phyloP scores from a whole-genome alignment of 2,113 vertebrate species.

The Platichthys flesus region DNA sequence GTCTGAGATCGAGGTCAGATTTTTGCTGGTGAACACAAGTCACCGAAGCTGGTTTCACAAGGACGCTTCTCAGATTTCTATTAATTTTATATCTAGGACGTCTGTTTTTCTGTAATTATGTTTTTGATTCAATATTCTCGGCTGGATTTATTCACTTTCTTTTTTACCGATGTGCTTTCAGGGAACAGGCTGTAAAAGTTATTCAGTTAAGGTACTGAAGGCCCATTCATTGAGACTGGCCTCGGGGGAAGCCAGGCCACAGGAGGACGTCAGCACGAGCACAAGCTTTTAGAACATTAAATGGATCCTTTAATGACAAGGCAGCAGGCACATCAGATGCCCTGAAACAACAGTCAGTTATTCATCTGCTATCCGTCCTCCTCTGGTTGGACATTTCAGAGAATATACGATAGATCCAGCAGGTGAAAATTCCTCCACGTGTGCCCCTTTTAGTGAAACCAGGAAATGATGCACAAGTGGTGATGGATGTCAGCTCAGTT shows the following conservation, averaged over 20 bases:
- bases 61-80: background rate
- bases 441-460: background rate
- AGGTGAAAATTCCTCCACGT: background rate
- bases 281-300: slow-evolving; percentile 48
- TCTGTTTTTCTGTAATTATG: background rate
- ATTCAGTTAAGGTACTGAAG: slow-evolving; percentile 51
- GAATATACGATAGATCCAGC: background rate
- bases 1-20: slow-evolving; percentile 28
- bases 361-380: background rate
- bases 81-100: background rate
- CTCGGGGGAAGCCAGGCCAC: slow-evolving; percentile 32
- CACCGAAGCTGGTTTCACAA: background rate
- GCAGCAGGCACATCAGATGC: slow-evolving; percentile 13
- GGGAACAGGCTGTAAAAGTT: slow-evolving; percentile 37
- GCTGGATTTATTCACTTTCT: background rate
- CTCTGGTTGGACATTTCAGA: background rate
- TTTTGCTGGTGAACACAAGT: background rate
- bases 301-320: slow-evolving; percentile 40
- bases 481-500: background rate
- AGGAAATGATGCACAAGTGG: background rate
- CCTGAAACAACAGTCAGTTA: slow-evolving; percentile 1
- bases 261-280: slow-evolving; percentile 33
- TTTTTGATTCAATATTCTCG: background rate
- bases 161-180: background rate
- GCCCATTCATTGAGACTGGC: slow-evolving; percentile 46